A percentile compares a stretch with the other conserved stretches of the same genome.
Evolutionary conservation across 2,113 vertebrate species (phyloP).

Genomic region (Entomyzon cyanotis): DNA sequence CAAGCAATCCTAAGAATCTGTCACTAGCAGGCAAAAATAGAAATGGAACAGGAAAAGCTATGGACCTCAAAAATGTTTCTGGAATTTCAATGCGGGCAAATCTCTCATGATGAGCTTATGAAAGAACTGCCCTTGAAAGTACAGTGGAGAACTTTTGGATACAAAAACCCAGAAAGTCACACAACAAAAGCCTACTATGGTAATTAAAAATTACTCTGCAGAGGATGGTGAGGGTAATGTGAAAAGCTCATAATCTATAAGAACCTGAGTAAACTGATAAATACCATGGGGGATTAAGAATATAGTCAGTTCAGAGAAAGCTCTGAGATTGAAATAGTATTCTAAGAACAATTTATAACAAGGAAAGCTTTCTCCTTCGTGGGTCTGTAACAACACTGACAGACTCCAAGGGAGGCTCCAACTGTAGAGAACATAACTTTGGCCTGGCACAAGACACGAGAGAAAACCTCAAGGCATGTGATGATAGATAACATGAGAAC

Average conservation of each 20-base stretch:
- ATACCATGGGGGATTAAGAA: neutral
- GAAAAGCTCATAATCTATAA: neutral
- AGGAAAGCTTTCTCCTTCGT: neutral
- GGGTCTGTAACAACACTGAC: neutral
- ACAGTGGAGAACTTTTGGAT: neutral
- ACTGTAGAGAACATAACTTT: neutral
- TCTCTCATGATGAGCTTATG: neutral
- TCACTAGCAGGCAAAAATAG: conserved; percentile 24
- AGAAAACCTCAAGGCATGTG: neutral
- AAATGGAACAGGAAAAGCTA: neutral
- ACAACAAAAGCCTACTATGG: neutral
- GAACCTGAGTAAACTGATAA: neutral
- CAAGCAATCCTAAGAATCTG: conserved; percentile 32
- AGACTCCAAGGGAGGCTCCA: neutral
- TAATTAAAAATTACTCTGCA: neutral
- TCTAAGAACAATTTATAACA: neutral
- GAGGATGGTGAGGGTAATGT: neutral
- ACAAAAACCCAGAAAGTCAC: neutral
- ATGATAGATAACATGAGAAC: neutral
- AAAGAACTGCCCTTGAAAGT: neutral
- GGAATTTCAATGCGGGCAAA: neutral
- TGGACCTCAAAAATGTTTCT: conserved; percentile 2
- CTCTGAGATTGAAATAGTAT: neutral
- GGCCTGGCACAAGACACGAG: neutral
- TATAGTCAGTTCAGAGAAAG: neutral